These are phyloP conservation scores for Glossophaga mutica DNA, from an alignment of 2,797 vertebrate species.

Conservation along the genomic window DNA sequence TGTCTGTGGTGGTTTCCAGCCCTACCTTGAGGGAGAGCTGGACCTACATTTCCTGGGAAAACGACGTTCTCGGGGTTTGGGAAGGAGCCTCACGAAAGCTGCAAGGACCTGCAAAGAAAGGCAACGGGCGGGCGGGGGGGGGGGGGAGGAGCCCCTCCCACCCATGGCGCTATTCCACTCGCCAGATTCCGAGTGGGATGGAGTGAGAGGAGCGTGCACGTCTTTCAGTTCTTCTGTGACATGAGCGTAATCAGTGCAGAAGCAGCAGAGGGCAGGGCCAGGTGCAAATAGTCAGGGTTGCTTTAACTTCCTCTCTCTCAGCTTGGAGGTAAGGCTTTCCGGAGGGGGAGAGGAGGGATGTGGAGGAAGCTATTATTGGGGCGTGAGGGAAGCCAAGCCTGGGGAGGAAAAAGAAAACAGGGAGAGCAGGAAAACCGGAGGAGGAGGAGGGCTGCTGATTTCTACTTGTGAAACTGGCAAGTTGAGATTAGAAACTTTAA, in stretches of 20 bases:
- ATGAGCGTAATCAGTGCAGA: background rate
- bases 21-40: background rate
- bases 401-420: background rate
- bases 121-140: no score
- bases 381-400: background rate
- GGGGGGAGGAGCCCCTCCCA: background rate
- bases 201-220: background rate
- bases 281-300: background rate
- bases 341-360: background rate
- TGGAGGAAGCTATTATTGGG: background rate
- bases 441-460: background rate
- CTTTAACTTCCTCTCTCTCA: background rate
- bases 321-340: background rate
- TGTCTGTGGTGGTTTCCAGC: background rate
- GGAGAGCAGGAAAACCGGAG: background rate
- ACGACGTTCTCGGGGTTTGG: background rate
- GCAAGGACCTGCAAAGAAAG: slow-evolving; percentile 17
- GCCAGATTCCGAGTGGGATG: background rate
- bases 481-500: slow-evolving; percentile 32
- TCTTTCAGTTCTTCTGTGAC: background rate
- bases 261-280: background rate
- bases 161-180: background rate
- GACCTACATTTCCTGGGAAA: background rate
- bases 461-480: background rate
- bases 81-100: background rate